Evolutionary conservation across 2,797 vertebrate genomes (phyloP).

Genomic region (Lates japonicus): DNA sequence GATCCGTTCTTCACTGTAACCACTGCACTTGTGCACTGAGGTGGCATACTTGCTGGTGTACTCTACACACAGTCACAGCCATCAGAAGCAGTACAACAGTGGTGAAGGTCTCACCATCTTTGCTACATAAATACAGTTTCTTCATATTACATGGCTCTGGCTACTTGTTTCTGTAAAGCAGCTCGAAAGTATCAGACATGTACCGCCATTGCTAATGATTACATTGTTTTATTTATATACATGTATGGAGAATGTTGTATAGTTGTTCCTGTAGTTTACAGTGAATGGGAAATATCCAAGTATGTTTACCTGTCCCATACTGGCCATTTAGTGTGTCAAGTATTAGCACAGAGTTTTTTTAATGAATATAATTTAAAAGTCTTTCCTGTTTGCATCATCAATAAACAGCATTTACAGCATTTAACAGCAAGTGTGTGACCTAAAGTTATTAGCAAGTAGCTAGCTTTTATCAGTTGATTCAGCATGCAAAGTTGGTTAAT

Average conservation of each 20-base stretch:
- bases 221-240: background rate
- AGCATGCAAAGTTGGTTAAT: too few relatives aligned
- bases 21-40: slow-evolving; percentile 12
- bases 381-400: background rate
- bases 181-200: background rate
- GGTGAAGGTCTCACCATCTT: background rate
- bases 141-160: background rate
- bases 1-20: slow-evolving; percentile 18
- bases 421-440: background rate
- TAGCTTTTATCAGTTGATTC: background rate
- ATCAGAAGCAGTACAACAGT: background rate
- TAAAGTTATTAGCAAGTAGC: background rate
- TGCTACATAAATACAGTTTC: background rate
- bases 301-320: too few relatives aligned
- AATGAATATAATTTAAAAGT: background rate
- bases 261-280: too few relatives aligned
- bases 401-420: background rate
- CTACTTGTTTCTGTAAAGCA: background rate
- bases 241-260: too few relatives aligned
- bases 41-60: background rate
- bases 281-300: too few relatives aligned
- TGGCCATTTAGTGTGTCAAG: background rate
- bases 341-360: background rate
- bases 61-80: background rate
- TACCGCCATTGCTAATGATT: background rate